phyloP scores from a whole-genome alignment of 1,140 invertebrate genomes.

The Thalassaphorura encarpata region DNA sequence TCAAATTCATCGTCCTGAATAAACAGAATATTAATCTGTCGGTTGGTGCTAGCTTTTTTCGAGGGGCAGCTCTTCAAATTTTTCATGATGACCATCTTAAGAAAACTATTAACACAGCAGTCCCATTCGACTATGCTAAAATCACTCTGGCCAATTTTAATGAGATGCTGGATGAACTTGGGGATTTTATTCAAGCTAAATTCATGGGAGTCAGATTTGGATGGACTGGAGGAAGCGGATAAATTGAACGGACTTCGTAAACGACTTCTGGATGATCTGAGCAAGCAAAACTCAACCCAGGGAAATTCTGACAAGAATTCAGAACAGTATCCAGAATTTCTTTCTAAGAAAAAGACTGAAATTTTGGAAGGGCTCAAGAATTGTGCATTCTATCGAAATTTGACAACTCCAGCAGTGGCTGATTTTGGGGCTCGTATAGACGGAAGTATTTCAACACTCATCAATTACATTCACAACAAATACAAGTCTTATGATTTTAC shows the following conservation, averaged over 20 bases:
- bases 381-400: not conserved
- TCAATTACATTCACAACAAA: slow-evolving; percentile 22
- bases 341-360: slow-evolving; percentile 4
- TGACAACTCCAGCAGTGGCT: not conserved
- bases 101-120: slow-evolving; percentile 8
- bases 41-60: slow-evolving; percentile 10
- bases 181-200: slow-evolving; percentile 15
- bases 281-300: not conserved
- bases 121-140: slow-evolving; percentile 7
- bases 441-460: slow-evolving; percentile 10
- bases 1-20: slow-evolving; percentile 12
- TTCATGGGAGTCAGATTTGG: slow-evolving; percentile 12
- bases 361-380: not conserved
- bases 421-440: not conserved
- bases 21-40: slow-evolving; percentile 9
- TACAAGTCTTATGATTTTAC: slow-evolving; percentile 11
- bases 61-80: not conserved
- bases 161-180: not conserved
- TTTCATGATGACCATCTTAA: not conserved
- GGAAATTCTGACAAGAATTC: not conserved
- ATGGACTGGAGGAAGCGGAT: slow-evolving; percentile 8
- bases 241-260: slow-evolving; percentile 5
- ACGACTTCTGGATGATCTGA: slow-evolving; percentile 1
- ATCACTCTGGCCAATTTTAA: slow-evolving; percentile 9
- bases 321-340: not conserved